Conservation (phyloP, 2,113 vertebrate genomes). For the Tragelaphus scriptus region DNA sequence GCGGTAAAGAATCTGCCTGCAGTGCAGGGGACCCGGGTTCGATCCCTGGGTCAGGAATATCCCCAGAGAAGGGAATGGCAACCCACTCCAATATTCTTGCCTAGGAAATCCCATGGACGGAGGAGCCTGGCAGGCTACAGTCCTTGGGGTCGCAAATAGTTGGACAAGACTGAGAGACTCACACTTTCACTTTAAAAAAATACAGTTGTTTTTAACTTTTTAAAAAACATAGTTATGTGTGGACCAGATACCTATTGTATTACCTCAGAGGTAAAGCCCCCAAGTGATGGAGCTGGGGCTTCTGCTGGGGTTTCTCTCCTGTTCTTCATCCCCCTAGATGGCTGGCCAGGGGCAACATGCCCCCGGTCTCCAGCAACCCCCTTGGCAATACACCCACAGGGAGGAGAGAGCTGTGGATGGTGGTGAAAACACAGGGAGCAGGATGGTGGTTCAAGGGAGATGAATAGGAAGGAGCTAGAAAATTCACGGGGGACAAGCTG, state of each 20-base stretch:
- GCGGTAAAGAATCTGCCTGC: background rate
- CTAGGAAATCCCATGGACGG: background rate
- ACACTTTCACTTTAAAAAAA: background rate
- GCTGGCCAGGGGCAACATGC: fast-evolving
- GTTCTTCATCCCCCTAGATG: too few relatives aligned
- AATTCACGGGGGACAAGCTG: fast-evolving
- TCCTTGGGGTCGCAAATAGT: background rate
- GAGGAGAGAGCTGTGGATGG: background rate
- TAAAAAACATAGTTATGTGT: background rate
- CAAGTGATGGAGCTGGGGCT: fast-evolving
- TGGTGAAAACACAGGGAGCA: background rate
- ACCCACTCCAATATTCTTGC: background rate
- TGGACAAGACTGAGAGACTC: background rate
- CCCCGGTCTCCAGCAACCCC: fast-evolving
- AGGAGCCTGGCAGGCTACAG: background rate
- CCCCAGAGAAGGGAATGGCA: background rate
- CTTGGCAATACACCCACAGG: background rate
- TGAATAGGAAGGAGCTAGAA: background rate
- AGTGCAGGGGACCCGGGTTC: background rate
- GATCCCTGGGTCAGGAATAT: background rate
- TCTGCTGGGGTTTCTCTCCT: background rate
- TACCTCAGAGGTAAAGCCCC: background rate
- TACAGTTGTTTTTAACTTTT: background rate
- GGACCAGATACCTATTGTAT: background rate
- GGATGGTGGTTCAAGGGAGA: background rate